Conservation (phyloP, 2,113 vertebrate species). For the Odobenus rosmarus region DNA sequence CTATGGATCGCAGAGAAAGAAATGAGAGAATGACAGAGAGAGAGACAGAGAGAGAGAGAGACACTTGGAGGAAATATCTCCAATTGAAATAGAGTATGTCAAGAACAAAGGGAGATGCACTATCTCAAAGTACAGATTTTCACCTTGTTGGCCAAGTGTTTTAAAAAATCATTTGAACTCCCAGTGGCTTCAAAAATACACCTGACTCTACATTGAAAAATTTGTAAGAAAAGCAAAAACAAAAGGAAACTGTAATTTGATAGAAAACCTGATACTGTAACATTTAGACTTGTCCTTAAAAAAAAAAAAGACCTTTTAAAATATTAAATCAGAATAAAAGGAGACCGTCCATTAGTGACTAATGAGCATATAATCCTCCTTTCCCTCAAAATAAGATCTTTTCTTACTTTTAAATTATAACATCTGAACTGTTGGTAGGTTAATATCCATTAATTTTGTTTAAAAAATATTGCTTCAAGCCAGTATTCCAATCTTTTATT, state of each 20-base stretch:
- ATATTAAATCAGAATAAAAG: slow-evolving; percentile 56
- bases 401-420: slow-evolving; percentile 62
- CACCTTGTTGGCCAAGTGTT: not conserved
- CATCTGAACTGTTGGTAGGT: slow-evolving; percentile 51
- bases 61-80: not conserved
- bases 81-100: not conserved
- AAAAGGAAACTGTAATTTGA: slow-evolving; percentile 17
- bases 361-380: slow-evolving; percentile 17
- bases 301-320: slow-evolving; percentile 52
- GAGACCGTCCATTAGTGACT: slow-evolving; percentile 45
- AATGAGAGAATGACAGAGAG: not conserved
- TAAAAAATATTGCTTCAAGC: slow-evolving; percentile 30
- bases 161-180: not conserved
- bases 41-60: not conserved
- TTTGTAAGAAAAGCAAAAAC: not conserved
- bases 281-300: not conserved
- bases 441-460: slow-evolving; percentile 36
- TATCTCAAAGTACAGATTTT: not conserved
- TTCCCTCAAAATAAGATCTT: slow-evolving; percentile 56
- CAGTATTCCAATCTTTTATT: slow-evolving; percentile 44
- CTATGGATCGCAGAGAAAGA: not conserved
- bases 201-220: slow-evolving; percentile 35
- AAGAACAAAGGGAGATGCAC: not conserved
- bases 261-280: slow-evolving; percentile 48
- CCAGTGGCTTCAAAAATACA: not conserved